A percentile compares a stretch with the other conserved stretches of the same genome.
Evolutionary conservation across 2,888 invertebrate species (phyloP).

Genomic region (Eugnorisma glareosa): DNA sequence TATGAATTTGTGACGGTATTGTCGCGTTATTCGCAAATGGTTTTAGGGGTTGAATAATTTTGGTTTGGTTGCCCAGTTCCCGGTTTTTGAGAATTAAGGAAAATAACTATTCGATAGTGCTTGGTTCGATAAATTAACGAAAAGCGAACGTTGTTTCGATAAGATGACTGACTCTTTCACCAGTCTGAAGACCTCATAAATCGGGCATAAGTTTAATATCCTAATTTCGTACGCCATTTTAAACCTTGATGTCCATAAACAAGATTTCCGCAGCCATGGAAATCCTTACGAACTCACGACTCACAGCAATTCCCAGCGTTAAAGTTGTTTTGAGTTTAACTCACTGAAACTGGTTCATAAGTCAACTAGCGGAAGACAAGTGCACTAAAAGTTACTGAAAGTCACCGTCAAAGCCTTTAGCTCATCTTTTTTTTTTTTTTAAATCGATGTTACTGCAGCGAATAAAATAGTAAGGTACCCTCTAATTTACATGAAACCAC

Average conservation of each 20-base stretch:
- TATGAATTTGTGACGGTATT: conserved; percentile 5
- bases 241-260: neutral
- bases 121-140: neutral
- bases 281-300: neutral
- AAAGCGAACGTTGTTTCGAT: neutral
- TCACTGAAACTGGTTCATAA: conserved; percentile 8
- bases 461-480: neutral
- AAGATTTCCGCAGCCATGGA: conserved; percentile 3
- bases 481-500: neutral
- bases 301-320: neutral
- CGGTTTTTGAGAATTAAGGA: neutral
- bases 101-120: neutral
- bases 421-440: neutral
- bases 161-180: neutral
- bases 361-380: neutral
- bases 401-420: conserved; percentile 13
- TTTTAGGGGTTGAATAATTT: neutral
- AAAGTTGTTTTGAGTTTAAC: conserved; percentile 18
- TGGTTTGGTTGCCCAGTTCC: neutral
- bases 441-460: neutral
- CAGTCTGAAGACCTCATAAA: neutral
- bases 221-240: neutral
- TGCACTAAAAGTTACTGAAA: conserved; percentile 2
- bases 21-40: conserved; percentile 12
- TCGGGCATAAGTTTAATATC: neutral